These are phyloP conservation scores for Leucopsar rothschildi DNA, from an alignment of 2,113 vertebrate genomes.

Conservation along the genomic window DNA sequence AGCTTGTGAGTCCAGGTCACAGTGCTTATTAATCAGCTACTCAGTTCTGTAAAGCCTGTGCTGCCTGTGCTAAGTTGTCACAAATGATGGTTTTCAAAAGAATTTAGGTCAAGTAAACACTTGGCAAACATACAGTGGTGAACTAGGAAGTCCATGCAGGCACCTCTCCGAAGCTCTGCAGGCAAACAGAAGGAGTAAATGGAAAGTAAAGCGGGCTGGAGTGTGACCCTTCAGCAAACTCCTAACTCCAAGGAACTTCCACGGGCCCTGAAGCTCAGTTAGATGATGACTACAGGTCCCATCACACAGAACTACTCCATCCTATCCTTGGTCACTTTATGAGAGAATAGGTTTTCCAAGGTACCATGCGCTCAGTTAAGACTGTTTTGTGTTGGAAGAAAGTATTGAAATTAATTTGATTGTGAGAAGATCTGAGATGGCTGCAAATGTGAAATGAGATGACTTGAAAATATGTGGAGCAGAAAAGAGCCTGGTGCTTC, in stretches of 20 bases:
- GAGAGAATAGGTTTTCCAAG: background rate
- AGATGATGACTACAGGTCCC: background rate
- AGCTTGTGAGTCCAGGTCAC: background rate
- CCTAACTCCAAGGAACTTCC: background rate
- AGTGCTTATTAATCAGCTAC: background rate
- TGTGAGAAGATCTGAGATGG: background rate
- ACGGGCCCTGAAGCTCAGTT: background rate
- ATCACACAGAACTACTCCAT: background rate
- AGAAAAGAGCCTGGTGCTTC: background rate
- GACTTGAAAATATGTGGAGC: background rate
- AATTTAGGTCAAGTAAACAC: constrained; percentile 37
- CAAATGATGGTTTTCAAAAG: constrained; percentile 8
- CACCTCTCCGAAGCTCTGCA: background rate
- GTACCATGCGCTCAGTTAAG: background rate
- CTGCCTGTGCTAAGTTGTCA: background rate
- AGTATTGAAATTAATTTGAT: background rate
- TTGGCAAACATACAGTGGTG: background rate
- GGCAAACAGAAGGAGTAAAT: background rate
- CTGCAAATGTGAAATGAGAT: background rate
- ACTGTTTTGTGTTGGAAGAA: background rate
- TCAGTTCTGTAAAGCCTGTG: background rate
- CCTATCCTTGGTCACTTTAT: background rate
- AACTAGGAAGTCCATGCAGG: background rate
- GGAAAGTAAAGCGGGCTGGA: background rate
- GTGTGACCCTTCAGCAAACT: background rate